Conservation (phyloP, 2,888 invertebrate genomes). For the Yponomeuta cagnagella region DNA sequence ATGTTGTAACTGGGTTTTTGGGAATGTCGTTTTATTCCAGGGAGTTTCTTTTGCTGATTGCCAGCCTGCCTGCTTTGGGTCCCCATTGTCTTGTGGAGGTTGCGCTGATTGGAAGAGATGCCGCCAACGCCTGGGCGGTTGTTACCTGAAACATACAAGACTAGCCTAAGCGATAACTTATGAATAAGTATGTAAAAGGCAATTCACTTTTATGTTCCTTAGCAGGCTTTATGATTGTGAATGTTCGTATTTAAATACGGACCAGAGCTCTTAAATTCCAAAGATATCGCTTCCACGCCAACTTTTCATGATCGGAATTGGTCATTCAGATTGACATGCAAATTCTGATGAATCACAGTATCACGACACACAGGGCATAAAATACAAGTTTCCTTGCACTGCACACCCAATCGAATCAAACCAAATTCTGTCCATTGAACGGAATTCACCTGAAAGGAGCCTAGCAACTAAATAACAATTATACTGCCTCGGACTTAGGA, state of each 20-base stretch:
- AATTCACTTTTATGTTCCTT: constrained; percentile 9
- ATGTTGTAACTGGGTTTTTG: constrained; percentile 39
- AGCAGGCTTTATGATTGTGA: background rate
- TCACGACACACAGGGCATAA: background rate
- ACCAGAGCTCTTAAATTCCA: background rate
- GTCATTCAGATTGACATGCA: background rate
- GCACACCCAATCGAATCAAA: background rate
- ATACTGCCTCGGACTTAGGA: constrained; percentile 3
- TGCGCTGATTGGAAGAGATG: constrained; percentile 37
- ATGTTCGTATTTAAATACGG: background rate
- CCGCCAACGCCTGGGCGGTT: constrained; percentile 43
- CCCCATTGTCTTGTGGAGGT: constrained; percentile 41
- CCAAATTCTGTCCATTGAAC: background rate
- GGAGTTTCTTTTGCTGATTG: constrained; percentile 37
- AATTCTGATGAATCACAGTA: background rate
- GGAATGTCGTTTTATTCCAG: constrained; percentile 32
- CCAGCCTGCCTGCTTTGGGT: constrained; percentile 28
- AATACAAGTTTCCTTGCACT: background rate
- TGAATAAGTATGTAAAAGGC: constrained; percentile 42
- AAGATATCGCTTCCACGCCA: background rate
- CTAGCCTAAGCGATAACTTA: constrained; percentile 25
- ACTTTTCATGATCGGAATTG: background rate
- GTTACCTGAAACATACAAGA: constrained; percentile 36
- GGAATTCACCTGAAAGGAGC: background rate
- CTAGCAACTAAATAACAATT: constrained; percentile 1